Evolutionary conservation across 2,113 vertebrate genomes (phyloP).

Genomic region (Pangasianodon gigas): DNA sequence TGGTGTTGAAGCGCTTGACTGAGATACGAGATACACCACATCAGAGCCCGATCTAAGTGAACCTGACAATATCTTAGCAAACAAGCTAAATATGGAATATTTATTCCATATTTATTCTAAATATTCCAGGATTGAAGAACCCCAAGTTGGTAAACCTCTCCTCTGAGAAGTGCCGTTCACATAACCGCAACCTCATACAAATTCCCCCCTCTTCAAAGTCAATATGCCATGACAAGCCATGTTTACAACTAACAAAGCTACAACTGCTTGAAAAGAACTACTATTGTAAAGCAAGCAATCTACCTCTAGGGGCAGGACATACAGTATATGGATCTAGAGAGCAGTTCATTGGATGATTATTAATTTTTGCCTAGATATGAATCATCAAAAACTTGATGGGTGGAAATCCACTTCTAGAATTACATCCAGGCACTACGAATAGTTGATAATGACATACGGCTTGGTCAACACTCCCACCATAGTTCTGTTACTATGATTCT

Average conservation of each 20-base stretch:
- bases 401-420: not conserved
- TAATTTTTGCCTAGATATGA: not conserved
- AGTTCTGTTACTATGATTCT: not conserved
- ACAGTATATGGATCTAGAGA: not conserved
- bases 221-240: not conserved
- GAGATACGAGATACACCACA: not conserved
- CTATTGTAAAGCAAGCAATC: not conserved
- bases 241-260: not conserved
- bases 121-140: not conserved
- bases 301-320: not conserved
- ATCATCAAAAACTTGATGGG: not conserved
- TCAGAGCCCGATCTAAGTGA: not conserved
- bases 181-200: not conserved
- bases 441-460: not conserved
- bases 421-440: not conserved
- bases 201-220: not conserved
- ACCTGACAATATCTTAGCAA: not conserved
- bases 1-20: not conserved
- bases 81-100: too few species aligned
- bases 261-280: not conserved
- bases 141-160: not conserved
- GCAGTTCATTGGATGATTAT: not conserved
- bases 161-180: not conserved
- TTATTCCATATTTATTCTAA: too few species aligned
- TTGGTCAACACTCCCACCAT: not conserved